phyloP scores from a whole-genome alignment of 1,140 invertebrate species.

The Periplaneta americana region DNA sequence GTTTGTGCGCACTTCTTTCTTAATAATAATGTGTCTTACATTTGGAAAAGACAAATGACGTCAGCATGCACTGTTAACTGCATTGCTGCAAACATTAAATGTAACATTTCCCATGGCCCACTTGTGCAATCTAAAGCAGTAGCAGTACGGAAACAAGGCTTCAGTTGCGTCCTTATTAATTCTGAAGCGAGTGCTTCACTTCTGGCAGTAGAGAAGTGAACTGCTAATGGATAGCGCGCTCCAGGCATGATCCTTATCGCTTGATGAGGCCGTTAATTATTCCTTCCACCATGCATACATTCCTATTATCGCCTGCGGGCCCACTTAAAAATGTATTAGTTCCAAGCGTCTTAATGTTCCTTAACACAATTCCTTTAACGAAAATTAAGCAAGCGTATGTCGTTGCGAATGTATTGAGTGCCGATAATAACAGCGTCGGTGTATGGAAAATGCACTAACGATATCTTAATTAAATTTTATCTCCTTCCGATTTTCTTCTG shows the following conservation, averaged over 20 bases:
- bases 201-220: background rate
- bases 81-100: too few species aligned
- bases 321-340: background rate
- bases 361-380: background rate
- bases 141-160: background rate
- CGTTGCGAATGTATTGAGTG: background rate
- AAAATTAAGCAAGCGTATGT: background rate
- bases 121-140: too few species aligned
- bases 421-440: background rate
- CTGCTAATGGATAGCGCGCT: background rate
- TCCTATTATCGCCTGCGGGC: background rate
- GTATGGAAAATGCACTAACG: background rate
- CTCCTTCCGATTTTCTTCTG: too few species aligned
- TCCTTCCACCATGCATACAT: background rate
- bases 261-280: background rate
- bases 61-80: too few species aligned
- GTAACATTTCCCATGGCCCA: too few species aligned
- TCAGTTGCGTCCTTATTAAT: background rate
- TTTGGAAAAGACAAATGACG: too few species aligned
- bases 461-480: too few species aligned
- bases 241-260: background rate
- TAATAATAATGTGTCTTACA: too few species aligned
- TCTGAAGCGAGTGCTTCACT: background rate
- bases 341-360: background rate
- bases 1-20: too few species aligned